Conservation (phyloP, 2,113 vertebrate species). For the Hydropotes inermis region DNA sequence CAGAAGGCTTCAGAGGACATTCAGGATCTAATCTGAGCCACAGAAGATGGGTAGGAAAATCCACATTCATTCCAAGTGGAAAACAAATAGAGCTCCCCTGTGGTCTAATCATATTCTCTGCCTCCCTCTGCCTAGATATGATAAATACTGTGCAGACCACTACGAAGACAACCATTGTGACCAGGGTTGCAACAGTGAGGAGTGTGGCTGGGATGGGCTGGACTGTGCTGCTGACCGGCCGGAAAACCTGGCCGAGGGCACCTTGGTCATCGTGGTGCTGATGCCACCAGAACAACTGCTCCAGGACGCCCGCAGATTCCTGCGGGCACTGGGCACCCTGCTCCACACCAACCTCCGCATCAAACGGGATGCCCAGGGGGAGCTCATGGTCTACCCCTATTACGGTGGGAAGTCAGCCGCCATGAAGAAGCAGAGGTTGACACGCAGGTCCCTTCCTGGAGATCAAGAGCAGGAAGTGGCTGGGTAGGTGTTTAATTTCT, state of each 20-base stretch:
- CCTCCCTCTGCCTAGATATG: constrained; percentile 82
- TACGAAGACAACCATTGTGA: constrained; percentile 89
- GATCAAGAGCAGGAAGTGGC: constrained; percentile 89
- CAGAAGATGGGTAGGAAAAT: not conserved
- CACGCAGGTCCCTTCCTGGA: constrained; percentile 76
- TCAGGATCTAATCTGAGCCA: not conserved
- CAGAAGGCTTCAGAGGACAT: not conserved
- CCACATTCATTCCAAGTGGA: not conserved
- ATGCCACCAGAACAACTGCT: constrained; percentile 91
- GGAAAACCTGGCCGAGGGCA: constrained; percentile 84
- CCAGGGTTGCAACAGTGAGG: constrained; percentile 91
- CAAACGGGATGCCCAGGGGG: constrained; percentile 84
- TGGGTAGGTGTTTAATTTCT: constrained; percentile 83
- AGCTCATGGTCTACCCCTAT: constrained; percentile 90
- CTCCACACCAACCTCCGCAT: constrained; percentile 91
- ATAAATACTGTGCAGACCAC: constrained; percentile 92
- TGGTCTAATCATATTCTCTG: not conserved
- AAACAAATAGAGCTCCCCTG: not conserved
- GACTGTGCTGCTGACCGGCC: constrained; percentile 88
- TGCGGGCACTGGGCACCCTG: constrained; percentile 89
- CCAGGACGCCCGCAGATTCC: constrained; percentile 87
- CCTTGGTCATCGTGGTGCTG: constrained; percentile 90
- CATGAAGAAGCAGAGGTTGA: constrained; percentile 43
- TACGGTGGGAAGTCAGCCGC: constrained; percentile 72
- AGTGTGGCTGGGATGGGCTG: constrained; percentile 95